Evolutionary conservation across 2,113 vertebrate genomes (phyloP), one percentile per base, ranked within the genome.

Genomic region (Pao palembangensis): DNA sequence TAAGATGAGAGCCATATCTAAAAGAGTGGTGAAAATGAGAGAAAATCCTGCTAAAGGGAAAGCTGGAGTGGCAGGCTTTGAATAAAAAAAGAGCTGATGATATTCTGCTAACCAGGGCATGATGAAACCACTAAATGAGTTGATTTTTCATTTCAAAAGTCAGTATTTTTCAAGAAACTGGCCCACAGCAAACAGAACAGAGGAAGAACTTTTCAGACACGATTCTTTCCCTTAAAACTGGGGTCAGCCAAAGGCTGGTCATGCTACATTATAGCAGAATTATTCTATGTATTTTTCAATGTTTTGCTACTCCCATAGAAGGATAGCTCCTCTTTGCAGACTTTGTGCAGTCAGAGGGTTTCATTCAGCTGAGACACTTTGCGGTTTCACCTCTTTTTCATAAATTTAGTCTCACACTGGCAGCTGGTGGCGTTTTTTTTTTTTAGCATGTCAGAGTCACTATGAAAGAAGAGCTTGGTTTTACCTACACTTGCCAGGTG

Each of bases 401-500:
- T 38, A 38, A 38, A 51, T n/a, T 64, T 48, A n/a, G n/a, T 46
- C 47, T 56, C 20, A 43, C 8, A 25, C 48, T 21, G 42, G 14
- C 19, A 43, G 23, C 55, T 51, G 59, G 18, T 58, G 53, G 59
- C n/a, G n/a, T 67, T 31, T 23, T 23, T 38, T 71, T 60, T 53
- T 62, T 15, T n/a, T 44, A 63, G 16, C 4, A 15, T 44, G 43
- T 56, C 48, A 42, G 51, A 64, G 70, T 75, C 57, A 34, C 51
- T 67, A 53, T 79, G 69, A 21, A 72, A 41, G 69, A 62, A 51
- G 20, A 54, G 55, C 53, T 6, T 15, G n/a, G 28, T 76, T 71
- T 61, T 71, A 81, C 73, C 69, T 79, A 31, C 28, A 31, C 6
- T 31, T 31, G 28, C 28, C 28, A 31, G 28, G 66, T 64, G 75